Base-by-base conservation (phyloP, 1,140 invertebrate species). In the Dendroctonus ponderosae region DNA sequence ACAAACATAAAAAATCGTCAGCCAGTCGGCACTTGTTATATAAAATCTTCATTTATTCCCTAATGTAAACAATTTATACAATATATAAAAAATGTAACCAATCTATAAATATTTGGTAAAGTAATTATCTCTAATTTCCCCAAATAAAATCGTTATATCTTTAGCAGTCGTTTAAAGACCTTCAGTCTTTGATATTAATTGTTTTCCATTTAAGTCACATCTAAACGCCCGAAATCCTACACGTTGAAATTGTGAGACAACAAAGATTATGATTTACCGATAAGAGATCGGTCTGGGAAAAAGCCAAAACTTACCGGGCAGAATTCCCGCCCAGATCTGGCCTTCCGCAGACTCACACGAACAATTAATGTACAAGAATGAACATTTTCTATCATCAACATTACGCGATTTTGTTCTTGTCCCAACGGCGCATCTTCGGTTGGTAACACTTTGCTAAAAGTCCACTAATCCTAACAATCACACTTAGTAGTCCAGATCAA, bases 391-490 rank as follows among this genome's bases (percentile, higher is more conserved):
- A 26, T 26, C 26, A 26, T 26, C 26, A 26, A 26, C 26, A 26
- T 26, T 26, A 26, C 3, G 26, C 26, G 26, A 26, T 26, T 26
- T 26, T 26, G 26, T 26, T 26, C 26, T 3, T 26, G 26, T 26
- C 26, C 26, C 26, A 26, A 26, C 26, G 26, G 26, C 26, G 3
- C 26, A 26, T 26, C 26, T 26, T 26, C 26, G 26, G 26, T 26
- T 26, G 26, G 26, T 2, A 26, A 26, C 26, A 26, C 26, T 26
- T 26, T 26, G 56, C 42, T 43, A 43, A 58, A 26, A 26, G 26
- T 26, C 26, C 71, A 71, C 67, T 70, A 72, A 71, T 62, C 62
- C 68, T 70, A 72, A 70, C 68, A 62, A 73, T 72, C 70, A 73
- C 72, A 73, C 70, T 70, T 67, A 72, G 63, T 67, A 67, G 65